Conservation (phyloP, 2,888 invertebrate genomes). For the Hartigia nigra region DNA sequence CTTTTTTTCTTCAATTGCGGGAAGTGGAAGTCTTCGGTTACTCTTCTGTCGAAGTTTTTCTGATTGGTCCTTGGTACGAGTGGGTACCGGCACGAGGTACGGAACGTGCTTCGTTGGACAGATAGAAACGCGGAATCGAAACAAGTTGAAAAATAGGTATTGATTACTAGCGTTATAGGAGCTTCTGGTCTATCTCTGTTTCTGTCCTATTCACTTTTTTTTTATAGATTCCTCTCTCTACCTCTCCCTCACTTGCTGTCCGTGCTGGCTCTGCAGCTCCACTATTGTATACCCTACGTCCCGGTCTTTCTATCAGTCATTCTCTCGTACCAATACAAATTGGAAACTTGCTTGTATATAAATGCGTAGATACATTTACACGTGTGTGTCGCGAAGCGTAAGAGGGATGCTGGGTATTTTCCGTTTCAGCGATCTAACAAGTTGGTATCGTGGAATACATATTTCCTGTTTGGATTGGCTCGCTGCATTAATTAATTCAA, state of each 20-base stretch:
- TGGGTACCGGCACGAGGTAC: neutral
- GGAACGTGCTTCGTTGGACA: slow-evolving; percentile 16
- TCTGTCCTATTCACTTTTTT: slow-evolving; percentile 18
- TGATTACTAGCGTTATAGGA: slow-evolving; percentile 38
- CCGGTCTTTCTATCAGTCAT: neutral
- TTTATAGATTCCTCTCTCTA: slow-evolving; percentile 18
- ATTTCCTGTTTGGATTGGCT: slow-evolving; percentile 20
- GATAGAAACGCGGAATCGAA: slow-evolving; percentile 44
- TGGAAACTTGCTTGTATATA: neutral
- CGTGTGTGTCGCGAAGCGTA: neutral
- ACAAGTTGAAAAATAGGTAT: slow-evolving; percentile 58
- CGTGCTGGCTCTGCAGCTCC: slow-evolving; percentile 1
- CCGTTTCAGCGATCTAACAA: slow-evolving; percentile 39
- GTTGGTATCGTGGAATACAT: slow-evolving; percentile 32
- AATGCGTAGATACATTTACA: neutral
- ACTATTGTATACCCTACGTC: neutral
- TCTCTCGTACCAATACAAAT: neutral
- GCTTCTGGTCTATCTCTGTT: slow-evolving; percentile 12
- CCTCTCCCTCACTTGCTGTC: slow-evolving; percentile 13
- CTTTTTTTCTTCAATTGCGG: neutral
- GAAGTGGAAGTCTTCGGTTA: neutral
- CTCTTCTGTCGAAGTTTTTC: neutral
- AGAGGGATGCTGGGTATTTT: slow-evolving; percentile 30
- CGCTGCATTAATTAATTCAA: slow-evolving; percentile 45
- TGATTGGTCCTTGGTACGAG: neutral